These are phyloP conservation scores for Aplidium turbinatum DNA, from an alignment of 23 tunicate genomes.

Conservation along the genomic window DNA sequence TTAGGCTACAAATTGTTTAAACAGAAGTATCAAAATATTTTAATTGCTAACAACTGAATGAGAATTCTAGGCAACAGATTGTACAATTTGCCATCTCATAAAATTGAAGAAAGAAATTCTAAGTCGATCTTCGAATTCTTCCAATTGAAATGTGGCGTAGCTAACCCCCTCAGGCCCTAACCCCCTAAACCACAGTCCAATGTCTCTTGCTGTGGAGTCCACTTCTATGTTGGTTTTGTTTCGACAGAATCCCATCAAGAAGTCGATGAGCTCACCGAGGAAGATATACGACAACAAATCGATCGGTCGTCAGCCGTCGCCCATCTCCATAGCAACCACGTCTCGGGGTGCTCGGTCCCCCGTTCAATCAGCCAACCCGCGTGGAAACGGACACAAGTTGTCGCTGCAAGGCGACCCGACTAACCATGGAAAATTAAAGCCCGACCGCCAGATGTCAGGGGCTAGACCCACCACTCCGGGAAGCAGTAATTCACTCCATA, in stretches of 20 bases:
- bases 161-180: no score
- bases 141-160: no score
- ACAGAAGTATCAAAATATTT: no score
- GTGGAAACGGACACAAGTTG: slow-evolving; percentile 9
- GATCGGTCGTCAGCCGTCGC: slow-evolving; percentile 11
- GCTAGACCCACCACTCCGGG: slow-evolving; percentile 31
- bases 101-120: no score
- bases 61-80: no score
- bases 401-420: not conserved
- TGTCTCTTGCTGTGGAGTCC: no score
- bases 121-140: no score
- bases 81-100: no score
- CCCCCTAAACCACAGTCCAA: no score
- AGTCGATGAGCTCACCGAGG: slow-evolving; percentile 46
- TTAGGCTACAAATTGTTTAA: not conserved
- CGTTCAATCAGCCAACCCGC: slow-evolving; percentile 3
- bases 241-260: no score
- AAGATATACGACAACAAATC: slow-evolving; percentile 60
- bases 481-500: not conserved
- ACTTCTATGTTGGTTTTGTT: not conserved
- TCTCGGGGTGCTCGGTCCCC: slow-evolving; percentile 17
- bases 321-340: slow-evolving; percentile 1
- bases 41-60: no score
- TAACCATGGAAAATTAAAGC: not conserved
- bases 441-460: not conserved